Conservation (phyloP, 2,797 vertebrate species). For the Hydrocynus forskahlii region DNA sequence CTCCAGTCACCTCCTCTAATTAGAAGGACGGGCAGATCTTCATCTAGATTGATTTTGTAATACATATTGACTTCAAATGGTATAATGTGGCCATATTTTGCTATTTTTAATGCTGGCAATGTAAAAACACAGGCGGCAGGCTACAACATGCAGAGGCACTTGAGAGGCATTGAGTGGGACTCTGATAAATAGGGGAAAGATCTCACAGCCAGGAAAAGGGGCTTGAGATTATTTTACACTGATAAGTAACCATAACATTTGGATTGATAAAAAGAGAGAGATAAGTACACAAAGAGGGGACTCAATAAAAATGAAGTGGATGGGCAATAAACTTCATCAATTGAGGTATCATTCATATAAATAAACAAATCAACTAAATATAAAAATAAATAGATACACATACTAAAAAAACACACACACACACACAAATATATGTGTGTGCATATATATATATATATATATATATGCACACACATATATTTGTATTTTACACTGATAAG, state of each 20-base stretch:
- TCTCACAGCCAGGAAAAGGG: conserved; percentile 81
- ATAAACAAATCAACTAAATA: too few species aligned
- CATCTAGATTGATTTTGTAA: conserved; percentile 99
- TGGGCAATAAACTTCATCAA: too few species aligned
- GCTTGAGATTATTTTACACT: conserved; percentile 70
- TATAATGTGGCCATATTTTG: conserved; percentile 97
- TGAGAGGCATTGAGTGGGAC: conserved; percentile 55
- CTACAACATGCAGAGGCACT: conserved; percentile 50
- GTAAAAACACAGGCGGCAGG: conserved; percentile 72
- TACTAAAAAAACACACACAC: too few species aligned
- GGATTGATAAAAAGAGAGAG: neutral
- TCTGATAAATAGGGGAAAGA: conserved; percentile 82
- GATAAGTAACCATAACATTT: conserved; percentile 58
- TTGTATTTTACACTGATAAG: too few species aligned
- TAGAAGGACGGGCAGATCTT: conserved; percentile 99
- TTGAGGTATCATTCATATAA: too few species aligned
- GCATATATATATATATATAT: neutral
- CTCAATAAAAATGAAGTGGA: too few species aligned
- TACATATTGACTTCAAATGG: conserved; percentile 99
- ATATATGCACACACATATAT: conserved; percentile 3
- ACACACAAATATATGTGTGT: too few species aligned
- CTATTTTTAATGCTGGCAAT: conserved; percentile 89
- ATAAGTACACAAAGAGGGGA: neutral
- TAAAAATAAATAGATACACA: too few species aligned
- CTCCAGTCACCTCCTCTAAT: conserved; percentile 99